A percentile compares a stretch with the other conserved stretches of the same genome.
phyloP scores from a whole-genome alignment of 2,888 invertebrate species.

The Noctua fimbriata region DNA sequence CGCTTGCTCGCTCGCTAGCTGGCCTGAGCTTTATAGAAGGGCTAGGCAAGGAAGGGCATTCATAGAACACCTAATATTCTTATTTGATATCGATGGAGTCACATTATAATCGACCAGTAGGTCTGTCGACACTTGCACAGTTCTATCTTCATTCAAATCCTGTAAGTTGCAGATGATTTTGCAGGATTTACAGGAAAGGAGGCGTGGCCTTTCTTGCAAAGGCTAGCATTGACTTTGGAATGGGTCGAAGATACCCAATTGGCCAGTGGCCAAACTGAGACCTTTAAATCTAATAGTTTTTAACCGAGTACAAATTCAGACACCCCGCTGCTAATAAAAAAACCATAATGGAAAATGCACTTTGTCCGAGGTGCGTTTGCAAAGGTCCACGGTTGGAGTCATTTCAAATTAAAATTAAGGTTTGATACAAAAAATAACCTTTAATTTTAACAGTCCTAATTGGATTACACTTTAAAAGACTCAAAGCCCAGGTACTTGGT shows the following conservation, averaged over 20 bases:
- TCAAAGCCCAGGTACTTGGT: not conserved
- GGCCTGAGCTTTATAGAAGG: not conserved
- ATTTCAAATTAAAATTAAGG: not conserved
- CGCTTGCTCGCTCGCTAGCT: too few species aligned
- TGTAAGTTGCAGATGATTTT: not conserved
- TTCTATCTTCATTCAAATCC: not conserved
- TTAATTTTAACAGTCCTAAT: not conserved
- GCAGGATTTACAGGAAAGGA: not conserved
- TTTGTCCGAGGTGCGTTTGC: not conserved
- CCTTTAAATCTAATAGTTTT: too few species aligned
- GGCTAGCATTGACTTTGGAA: not conserved
- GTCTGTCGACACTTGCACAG: not conserved
- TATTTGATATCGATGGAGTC: not conserved
- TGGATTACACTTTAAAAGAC: not conserved
- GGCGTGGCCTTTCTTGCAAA: not conserved
- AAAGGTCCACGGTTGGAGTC: not conserved
- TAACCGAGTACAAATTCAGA: not conserved
- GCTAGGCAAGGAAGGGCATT: too few species aligned
- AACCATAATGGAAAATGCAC: not conserved
- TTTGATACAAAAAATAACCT: too few species aligned
- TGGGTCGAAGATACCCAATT: not conserved
- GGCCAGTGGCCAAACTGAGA: not conserved
- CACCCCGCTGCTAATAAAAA: not conserved
- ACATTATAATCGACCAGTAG: not conserved
- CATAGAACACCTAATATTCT: not conserved